Conservation (phyloP, 1,140 invertebrate species). For the Ephestia elutella region DNA sequence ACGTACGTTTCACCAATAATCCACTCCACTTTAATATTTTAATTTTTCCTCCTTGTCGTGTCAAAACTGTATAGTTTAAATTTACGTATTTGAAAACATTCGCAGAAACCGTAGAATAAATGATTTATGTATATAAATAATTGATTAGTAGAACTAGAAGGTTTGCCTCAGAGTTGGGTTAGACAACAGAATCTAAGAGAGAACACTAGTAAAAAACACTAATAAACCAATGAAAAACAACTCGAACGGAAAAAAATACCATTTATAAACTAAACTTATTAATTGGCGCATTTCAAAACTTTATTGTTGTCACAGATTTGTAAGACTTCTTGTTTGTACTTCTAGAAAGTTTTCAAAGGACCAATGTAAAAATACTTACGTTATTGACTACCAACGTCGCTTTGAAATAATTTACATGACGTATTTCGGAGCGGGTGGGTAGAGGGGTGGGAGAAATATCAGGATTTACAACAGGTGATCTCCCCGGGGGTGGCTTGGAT, state of each 20-base stretch:
- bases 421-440: neutral
- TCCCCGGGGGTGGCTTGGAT: neutral
- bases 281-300: neutral
- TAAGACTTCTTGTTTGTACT: neutral
- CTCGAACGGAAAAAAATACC: neutral
- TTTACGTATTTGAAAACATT: too few species aligned
- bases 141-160: too few species aligned
- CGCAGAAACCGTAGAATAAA: too few species aligned
- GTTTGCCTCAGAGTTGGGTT: too few species aligned
- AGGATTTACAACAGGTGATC: slow-evolving; percentile 3
- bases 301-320: neutral
- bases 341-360: neutral
- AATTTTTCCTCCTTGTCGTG: too few species aligned
- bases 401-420: neutral
- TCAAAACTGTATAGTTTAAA: too few species aligned
- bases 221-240: neutral
- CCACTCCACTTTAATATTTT: too few species aligned
- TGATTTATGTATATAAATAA: too few species aligned
- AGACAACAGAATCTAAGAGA: too few species aligned
- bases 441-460: neutral
- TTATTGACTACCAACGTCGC: neutral
- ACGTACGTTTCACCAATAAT: too few species aligned
- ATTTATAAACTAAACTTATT: neutral
- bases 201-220: too few species aligned
- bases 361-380: neutral